Evolutionary conservation across 2,888 invertebrate species (phyloP).

Genomic region (Sphinx pinastri): DNA sequence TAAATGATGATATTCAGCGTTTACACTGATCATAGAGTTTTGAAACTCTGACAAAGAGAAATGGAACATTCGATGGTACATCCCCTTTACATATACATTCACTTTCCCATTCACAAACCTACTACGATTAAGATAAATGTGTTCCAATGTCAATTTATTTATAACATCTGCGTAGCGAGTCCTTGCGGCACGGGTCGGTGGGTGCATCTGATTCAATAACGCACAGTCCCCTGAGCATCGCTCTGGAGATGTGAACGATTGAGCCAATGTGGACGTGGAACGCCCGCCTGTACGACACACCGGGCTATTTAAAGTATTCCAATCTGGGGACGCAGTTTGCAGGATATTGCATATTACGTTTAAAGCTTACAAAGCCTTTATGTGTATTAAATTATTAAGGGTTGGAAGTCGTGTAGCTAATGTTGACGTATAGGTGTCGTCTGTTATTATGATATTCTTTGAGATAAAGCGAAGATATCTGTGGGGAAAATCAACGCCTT

Average conservation of each 20-base stretch:
- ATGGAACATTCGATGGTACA: no score
- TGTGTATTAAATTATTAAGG: background rate
- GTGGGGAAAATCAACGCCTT: no score
- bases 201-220: slow-evolving; percentile 19
- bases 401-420: no score
- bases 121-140: background rate
- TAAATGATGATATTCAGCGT: no score
- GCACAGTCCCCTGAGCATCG: slow-evolving; percentile 5
- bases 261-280: background rate
- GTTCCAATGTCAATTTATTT: slow-evolving; percentile 17
- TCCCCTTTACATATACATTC: no score
- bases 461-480: no score
- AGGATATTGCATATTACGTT: background rate
- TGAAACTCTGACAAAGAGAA: no score
- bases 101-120: background rate
- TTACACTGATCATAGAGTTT: no score
- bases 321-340: background rate
- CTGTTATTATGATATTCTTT: no score
- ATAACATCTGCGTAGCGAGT: slow-evolving; percentile 1
- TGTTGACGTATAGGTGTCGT: no score
- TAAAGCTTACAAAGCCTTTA: background rate
- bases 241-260: slow-evolving; percentile 1
- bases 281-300: background rate
- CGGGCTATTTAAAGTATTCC: slow-evolving; percentile 1
- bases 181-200: slow-evolving; percentile 16